Evolutionary conservation across 2,113 vertebrate species (phyloP).

Genomic region (Ptyas mucosa): DNA sequence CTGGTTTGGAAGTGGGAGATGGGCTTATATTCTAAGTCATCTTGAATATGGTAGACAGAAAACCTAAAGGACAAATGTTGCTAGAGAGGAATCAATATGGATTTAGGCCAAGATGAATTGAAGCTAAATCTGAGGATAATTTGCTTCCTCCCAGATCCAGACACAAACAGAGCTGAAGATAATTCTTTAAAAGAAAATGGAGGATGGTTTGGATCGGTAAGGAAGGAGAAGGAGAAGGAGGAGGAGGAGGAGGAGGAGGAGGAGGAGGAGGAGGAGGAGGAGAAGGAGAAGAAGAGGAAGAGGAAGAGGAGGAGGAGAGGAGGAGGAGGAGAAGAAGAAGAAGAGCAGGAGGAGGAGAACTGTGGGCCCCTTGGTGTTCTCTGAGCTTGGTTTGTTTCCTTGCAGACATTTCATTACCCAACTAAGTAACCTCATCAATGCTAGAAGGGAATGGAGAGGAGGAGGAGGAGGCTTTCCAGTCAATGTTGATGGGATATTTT

Average conservation of each 20-base stretch:
- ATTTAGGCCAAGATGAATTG: neutral
- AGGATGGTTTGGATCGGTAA: neutral
- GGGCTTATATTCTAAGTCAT: neutral
- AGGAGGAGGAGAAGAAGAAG: fast-evolving
- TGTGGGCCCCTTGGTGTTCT: neutral
- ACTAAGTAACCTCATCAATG: no score
- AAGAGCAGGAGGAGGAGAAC: neutral
- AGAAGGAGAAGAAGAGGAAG: no score
- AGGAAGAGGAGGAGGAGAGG: fast-evolving
- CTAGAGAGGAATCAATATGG: neutral
- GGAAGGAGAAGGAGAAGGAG: fast-evolving
- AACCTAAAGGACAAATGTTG: neutral
- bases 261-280: fast-evolving
- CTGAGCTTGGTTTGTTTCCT: no score
- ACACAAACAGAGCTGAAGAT: neutral
- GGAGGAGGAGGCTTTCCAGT: conserved; percentile 79
- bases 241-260: no score
- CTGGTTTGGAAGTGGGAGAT: neutral
- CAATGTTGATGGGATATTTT: conserved; percentile 99
- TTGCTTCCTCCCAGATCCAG: neutral
- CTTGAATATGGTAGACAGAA: neutral
- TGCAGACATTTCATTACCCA: no score
- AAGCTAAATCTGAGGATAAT: neutral
- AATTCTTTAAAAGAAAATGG: neutral
- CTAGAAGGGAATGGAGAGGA: no score